These are phyloP conservation scores for Dryomyza anilis DNA, from an alignment of 2,888 invertebrate species.

Conservation along the genomic window DNA sequence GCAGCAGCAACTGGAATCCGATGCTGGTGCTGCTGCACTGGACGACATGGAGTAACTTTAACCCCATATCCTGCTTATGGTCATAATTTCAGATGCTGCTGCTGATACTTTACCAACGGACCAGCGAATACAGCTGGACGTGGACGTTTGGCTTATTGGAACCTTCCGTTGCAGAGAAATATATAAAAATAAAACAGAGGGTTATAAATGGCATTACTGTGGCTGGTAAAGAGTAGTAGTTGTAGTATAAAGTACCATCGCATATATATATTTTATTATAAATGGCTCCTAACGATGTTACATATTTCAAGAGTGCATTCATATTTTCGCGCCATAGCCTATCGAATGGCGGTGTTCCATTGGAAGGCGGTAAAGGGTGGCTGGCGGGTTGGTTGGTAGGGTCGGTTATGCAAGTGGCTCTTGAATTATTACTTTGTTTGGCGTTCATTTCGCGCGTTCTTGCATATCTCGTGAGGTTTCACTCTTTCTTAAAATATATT, in stretches of 20 bases:
- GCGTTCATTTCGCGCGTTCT: constrained; percentile 12
- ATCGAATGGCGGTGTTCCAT: too few species aligned
- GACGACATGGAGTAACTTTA: constrained; percentile 42
- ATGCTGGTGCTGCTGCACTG: too few species aligned
- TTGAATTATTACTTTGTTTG: constrained; percentile 19
- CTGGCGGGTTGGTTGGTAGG: background rate
- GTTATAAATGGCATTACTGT: too few species aligned
- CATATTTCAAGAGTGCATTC: constrained; percentile 61
- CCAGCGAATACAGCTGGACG: background rate
- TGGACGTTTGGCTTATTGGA: constrained; percentile 44
- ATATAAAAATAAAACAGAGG: too few species aligned
- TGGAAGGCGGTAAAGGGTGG: too few species aligned
- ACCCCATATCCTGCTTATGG: constrained; percentile 57
- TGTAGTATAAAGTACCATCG: too few species aligned
- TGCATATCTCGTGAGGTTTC: background rate
- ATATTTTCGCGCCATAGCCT: constrained; percentile 39
- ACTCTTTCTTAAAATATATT: background rate
- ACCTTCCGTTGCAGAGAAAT: too few species aligned
- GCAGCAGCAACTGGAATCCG: constrained; percentile 22
- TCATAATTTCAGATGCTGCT: constrained; percentile 48
- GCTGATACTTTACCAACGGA: background rate
- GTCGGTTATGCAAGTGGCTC: background rate
- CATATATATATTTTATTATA: constrained; percentile 58
- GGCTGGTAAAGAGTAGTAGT: too few species aligned
- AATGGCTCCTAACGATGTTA: constrained; percentile 61